Evolutionary conservation across 2,888 invertebrate genomes (phyloP).

Genomic region (Apamea epomidion): DNA sequence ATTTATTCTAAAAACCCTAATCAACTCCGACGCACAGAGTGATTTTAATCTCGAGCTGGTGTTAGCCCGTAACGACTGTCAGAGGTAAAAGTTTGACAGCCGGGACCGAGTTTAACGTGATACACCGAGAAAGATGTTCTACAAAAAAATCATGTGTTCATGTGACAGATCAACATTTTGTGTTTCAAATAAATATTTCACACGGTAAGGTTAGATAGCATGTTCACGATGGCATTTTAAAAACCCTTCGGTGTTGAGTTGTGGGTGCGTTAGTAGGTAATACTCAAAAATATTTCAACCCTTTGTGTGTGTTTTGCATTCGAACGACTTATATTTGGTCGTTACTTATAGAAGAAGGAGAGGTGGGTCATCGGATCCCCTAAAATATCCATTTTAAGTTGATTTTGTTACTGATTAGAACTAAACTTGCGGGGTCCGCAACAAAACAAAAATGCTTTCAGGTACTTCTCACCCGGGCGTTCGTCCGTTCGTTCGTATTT

Average conservation of each 20-base stretch:
- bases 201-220: background rate
- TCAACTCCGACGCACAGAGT: background rate
- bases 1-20: no score
- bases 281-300: background rate
- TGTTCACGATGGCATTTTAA: background rate
- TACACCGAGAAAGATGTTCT: background rate
- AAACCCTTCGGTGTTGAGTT: background rate
- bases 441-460: background rate
- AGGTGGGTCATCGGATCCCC: background rate
- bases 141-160: background rate
- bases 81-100: background rate
- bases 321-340: background rate
- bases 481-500: slow-evolving; percentile 12
- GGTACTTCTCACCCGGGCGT: background rate
- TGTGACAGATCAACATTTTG: background rate
- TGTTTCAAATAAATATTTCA: background rate
- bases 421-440: background rate
- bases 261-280: background rate
- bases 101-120: slow-evolving; percentile 5
- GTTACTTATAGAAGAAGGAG: background rate
- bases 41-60: background rate
- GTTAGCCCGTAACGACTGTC: background rate
- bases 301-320: background rate
- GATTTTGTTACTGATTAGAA: background rate
- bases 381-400: background rate